Conservation (phyloP, 2,113 vertebrate genomes). For the Strix uralensis region DNA sequence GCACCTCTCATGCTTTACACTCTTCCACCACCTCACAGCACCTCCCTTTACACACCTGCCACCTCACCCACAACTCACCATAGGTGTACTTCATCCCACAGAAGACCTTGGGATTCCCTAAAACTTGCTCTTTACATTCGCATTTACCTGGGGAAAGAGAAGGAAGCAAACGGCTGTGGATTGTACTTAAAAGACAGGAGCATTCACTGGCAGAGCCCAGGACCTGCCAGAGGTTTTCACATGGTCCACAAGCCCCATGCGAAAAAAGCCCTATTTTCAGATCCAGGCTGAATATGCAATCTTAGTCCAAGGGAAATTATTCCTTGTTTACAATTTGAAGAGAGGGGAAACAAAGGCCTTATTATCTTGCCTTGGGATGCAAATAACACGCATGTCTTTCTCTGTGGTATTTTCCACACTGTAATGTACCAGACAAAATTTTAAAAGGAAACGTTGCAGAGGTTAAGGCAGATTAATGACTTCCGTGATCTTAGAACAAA, state of each 20-base stretch:
- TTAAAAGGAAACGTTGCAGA: constrained; percentile 44
- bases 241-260: background rate
- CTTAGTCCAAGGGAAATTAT: constrained; percentile 8
- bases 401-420: constrained; percentile 31
- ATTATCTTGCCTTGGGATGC: constrained; percentile 34
- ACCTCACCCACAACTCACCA: constrained; percentile 77
- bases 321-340: constrained; percentile 50
- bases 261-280: background rate
- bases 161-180: background rate
- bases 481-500: constrained; percentile 51
- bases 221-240: background rate
- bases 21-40: background rate
- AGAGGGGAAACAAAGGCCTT: constrained; percentile 38
- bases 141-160: constrained; percentile 87
- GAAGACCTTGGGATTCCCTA: constrained; percentile 90
- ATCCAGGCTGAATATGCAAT: background rate
- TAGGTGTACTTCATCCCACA: constrained; percentile 94
- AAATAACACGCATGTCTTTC: constrained; percentile 31
- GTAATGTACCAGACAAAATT: constrained; percentile 19
- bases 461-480: constrained; percentile 56
- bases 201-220: fast-evolving
- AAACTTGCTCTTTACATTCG: constrained; percentile 92
- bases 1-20: background rate
- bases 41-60: background rate
- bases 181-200: background rate